Base-by-base conservation (phyloP, 2,113 vertebrate genomes). In the Silurus asotus region DNA sequence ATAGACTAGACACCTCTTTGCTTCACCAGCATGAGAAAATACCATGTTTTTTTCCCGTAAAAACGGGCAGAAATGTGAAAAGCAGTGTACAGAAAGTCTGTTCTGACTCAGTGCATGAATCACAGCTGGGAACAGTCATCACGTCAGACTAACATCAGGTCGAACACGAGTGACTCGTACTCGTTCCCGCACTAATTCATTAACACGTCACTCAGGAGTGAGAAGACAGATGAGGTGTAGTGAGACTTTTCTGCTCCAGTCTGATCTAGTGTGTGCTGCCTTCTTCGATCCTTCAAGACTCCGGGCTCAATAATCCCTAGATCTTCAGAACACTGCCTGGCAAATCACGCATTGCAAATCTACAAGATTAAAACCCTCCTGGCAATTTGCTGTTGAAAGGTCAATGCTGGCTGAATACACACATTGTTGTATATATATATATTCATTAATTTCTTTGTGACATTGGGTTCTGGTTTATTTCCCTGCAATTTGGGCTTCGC, bases 161-260 rank as follows among this genome's bases (percentile, higher is more conserved):
- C 48, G 25, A 78, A 62, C 69, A 56, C 8, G 4, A 45, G 17
- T 45, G 37, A 55, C 20, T 56, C 2, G 53, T 62, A 8, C 28
- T 37, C 17, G 70, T 82, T 87, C 88, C 82, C 23, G 25, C 20
- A 25, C 61, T 67, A 76, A 67, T 75, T 81, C 20, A 85, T 87
- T 89, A 85, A n/a, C 49, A 8, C 19, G 11, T 82, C 72, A 55
- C 55, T 89, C 82, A 59, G 20, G 8, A 83, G 59, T 37, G 45
- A 55, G 55, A 84, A 23, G 75, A 37, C n/a, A 61, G 28, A 58
- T 37, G 74, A 65, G 58, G 49, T 61, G 76, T 56, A 72, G 85
- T 14, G 28, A 48, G 48, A 72, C 70, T 79, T 48, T 72, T 72
- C 82, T 56, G 49, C 81, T 56, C 51, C 4, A 13, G 25, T n/a